Base-by-base conservation (phyloP, 2,113 vertebrate species). In the Neopipo cinnamomea region DNA sequence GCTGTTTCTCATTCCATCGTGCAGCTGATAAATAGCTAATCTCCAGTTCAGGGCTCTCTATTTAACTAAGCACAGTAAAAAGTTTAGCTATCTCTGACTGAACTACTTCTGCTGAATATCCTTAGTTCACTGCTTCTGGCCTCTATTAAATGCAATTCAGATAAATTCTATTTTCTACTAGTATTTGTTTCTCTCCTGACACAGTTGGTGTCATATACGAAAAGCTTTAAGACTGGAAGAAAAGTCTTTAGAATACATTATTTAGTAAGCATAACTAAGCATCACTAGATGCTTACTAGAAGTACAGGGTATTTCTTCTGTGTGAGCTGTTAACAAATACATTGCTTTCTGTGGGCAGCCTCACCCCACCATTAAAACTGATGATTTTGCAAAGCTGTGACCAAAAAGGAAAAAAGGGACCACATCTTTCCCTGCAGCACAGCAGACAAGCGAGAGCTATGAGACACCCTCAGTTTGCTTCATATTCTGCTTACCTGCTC, bases 21-120 rank as follows among this genome's bases (percentile, higher is more conserved):
- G 93, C 65, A 82, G 66, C 83, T 92, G 96, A 97, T 97, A 96
- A 97, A 95, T 42, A 82, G 61, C 92, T 97, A 94, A 97, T 96
- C 96, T 95, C 88, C 74, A 50, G 91, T 86, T 94, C 92, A 76
- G 77, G 56, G 70, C 62, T 95, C 92, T 96, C 83, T 88, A 70
- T 95, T 95, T 96, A 96, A 96, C 96, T 97, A 92, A 78, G 70
- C 46, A 15, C 66, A 76, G 91, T 91, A 93, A 92, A 94, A 96
- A 92, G 91, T 96, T 96, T 68, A 85, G 76, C 86, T 96, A 89
- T 95, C 93, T 96, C 93, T 94, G 71, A 55, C 95, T 92, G 66
- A 96, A 70, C 91, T 96, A 81, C 91, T 97, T 96, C 70, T 95
- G 73, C 86, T 95, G 70, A 82, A 91, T 95, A 93, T 94, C 73